Evolutionary conservation across 1,140 invertebrate species (phyloP).

Genomic region (Trichonephila clavata): DNA sequence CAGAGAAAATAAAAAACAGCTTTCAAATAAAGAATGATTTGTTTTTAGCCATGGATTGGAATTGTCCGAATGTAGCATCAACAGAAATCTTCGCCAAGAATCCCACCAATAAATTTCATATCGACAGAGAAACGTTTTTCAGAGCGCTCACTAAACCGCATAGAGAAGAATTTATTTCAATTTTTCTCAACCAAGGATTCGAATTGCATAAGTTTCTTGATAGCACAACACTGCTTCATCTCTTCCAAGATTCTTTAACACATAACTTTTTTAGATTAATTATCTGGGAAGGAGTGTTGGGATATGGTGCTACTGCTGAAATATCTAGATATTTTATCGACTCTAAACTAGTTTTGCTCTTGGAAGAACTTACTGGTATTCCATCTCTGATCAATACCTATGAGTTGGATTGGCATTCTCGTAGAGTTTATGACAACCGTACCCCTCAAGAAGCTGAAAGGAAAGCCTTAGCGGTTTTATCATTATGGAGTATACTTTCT

Average conservation of each 20-base stretch:
- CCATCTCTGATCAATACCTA: constrained; percentile 80
- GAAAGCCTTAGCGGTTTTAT: constrained; percentile 78
- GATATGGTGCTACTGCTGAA: constrained; percentile 55
- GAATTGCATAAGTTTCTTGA: constrained; percentile 80
- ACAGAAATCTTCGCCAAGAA: constrained; percentile 51
- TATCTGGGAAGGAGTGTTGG: constrained; percentile 80
- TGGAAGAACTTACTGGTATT: constrained; percentile 79
- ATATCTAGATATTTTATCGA: constrained; percentile 72
- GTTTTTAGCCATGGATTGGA: constrained; percentile 81
- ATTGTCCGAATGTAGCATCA: constrained; percentile 80
- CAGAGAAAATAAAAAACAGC: background rate
- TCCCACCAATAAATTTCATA: constrained; percentile 79
- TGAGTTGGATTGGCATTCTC: constrained; percentile 80
- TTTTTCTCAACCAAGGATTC: constrained; percentile 81
- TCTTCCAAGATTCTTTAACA: constrained; percentile 80
- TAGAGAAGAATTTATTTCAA: constrained; percentile 81
- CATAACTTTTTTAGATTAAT: constrained; percentile 81
- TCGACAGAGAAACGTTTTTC: constrained; percentile 81
- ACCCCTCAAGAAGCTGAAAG: constrained; percentile 80
- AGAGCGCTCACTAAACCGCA: constrained; percentile 80
- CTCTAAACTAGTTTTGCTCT: constrained; percentile 76
- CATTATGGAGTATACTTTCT: constrained; percentile 80
- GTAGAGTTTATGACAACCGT: constrained; percentile 78
- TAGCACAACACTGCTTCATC: constrained; percentile 79
- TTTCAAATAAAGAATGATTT: constrained; percentile 79